These are phyloP conservation scores for Bombus waltoni DNA, from an alignment of 1,140 invertebrate genomes.

Conservation along the genomic window DNA sequence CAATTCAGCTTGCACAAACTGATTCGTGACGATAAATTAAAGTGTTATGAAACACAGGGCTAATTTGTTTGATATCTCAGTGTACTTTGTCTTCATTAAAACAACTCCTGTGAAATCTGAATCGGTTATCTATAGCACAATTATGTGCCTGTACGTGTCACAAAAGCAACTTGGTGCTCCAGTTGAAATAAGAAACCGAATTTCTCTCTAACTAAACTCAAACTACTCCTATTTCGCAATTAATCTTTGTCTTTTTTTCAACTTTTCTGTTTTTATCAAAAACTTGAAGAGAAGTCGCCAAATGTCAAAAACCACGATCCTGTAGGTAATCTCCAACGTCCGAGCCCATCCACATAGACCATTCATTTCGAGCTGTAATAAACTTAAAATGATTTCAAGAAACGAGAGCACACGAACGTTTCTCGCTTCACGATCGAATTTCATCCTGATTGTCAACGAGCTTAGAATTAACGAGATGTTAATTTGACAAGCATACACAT, in stretches of 20 bases:
- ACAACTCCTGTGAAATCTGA: neutral
- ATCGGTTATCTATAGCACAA: neutral
- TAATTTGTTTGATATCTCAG: neutral
- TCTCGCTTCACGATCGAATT: neutral
- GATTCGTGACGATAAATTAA: neutral
- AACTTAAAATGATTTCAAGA: neutral
- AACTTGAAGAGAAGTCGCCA: no score
- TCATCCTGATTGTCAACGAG: neutral
- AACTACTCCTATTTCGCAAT: no score
- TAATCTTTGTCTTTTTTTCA: no score
- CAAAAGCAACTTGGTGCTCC: no score
- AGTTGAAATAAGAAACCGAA: no score
- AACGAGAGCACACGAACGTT: neutral
- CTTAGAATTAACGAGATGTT: neutral
- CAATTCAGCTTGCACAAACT: slow-evolving; percentile 5
- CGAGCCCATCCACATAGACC: no score
- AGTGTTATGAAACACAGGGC: neutral
- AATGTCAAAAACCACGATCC: no score
- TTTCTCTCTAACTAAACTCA: no score
- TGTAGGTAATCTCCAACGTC: no score
- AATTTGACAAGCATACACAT: neutral
- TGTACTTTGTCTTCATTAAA: neutral
- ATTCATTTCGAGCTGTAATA: neutral
- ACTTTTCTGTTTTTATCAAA: no score
- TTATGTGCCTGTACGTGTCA: no score